Base-by-base conservation (phyloP, 1,140 invertebrate species). In the Drosophila auraria region DNA sequence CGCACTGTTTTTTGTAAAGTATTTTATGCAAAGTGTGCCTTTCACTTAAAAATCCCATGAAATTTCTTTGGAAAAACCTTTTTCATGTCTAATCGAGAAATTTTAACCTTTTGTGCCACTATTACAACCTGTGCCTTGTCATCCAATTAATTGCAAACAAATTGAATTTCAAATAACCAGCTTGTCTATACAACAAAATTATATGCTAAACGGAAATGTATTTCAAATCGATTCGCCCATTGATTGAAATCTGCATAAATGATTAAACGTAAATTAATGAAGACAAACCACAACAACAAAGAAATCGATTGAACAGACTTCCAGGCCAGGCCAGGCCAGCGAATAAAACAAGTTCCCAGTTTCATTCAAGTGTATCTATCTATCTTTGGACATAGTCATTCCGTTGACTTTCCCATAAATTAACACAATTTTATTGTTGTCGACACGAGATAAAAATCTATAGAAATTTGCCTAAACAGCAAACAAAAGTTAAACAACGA, bases 371-470 rank as follows among this genome's bases (percentile, higher is more conserved):
- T 72, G 54, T 76, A 63, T 63, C 40, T 49, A 36, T 50, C 45
- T 75, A 60, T 70, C 56, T 75, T 36, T 23, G 45, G 69, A 47
- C 56, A 73, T 71, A 57, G 78, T 42, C 69, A 81, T 74, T 83
- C 62, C 57, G 36, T 25, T 51, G 61, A 76, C 78, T 87, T 84
- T 87, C 86, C 82, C 81, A 87, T 87, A 87, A 87, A 87, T 87
- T 84, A 87, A 87, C 81, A 87, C 78, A 87, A 87, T 87, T 87
- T 87, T 89, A 87, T 89, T 89, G 82, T 86, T 89, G 84, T 89
- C 81, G 81, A 87, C 84, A 80, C 82, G 82, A 86, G 84, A 87
- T 87, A 69, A 62, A 78, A 78, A 87, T 87, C 84, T 64, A 89
- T 76, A 81, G 72, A 84, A 78, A 87, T 87, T 87, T 89, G 84